Conservation (phyloP, 2,113 vertebrate species). For the Misgurnus mizolepis region DNA sequence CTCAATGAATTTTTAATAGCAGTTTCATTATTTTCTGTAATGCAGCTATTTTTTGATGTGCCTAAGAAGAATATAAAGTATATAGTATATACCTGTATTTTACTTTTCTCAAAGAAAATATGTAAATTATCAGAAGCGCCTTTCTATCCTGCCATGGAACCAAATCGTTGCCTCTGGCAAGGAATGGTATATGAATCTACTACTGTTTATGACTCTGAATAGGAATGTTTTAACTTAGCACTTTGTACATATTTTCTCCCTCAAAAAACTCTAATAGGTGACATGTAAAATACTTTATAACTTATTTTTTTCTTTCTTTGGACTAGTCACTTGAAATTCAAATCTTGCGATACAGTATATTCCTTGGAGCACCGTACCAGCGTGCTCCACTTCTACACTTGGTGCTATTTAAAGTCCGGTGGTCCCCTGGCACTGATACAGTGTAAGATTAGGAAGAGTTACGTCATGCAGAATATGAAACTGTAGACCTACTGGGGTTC, state of each 20-base stretch:
- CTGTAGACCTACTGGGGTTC: not conserved
- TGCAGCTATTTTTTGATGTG: slow-evolving; percentile 88
- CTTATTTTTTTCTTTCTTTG: slow-evolving; percentile 36
- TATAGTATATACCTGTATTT: slow-evolving; percentile 58
- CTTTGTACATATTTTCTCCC: slow-evolving; percentile 72
- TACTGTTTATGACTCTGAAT: slow-evolving; percentile 73
- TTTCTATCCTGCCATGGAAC: slow-evolving; percentile 85
- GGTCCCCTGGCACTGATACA: slow-evolving; percentile 53
- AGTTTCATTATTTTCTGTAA: slow-evolving; percentile 73
- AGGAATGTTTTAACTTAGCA: slow-evolving; percentile 74
- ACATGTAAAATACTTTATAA: slow-evolving; percentile 47
- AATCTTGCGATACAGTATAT: slow-evolving; percentile 50
- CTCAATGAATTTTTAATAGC: slow-evolving; percentile 82
- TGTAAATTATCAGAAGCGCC: slow-evolving; percentile 82
- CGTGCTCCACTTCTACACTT: slow-evolving; percentile 74
- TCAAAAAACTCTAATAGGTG: slow-evolving; percentile 42
- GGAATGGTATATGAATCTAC: slow-evolving; percentile 74
- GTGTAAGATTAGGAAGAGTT: slow-evolving; percentile 4
- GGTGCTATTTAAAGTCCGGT: slow-evolving; percentile 76
- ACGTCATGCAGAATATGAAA: not conserved
- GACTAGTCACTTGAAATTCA: slow-evolving; percentile 50
- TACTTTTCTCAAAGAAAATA: slow-evolving; percentile 69
- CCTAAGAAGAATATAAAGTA: slow-evolving; percentile 72
- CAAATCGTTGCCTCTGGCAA: slow-evolving; percentile 82
- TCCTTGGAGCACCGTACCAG: slow-evolving; percentile 59